Evolutionary conservation across 2,888 invertebrate genomes (phyloP).

Genomic region (Drosophila paramelanica): DNA sequence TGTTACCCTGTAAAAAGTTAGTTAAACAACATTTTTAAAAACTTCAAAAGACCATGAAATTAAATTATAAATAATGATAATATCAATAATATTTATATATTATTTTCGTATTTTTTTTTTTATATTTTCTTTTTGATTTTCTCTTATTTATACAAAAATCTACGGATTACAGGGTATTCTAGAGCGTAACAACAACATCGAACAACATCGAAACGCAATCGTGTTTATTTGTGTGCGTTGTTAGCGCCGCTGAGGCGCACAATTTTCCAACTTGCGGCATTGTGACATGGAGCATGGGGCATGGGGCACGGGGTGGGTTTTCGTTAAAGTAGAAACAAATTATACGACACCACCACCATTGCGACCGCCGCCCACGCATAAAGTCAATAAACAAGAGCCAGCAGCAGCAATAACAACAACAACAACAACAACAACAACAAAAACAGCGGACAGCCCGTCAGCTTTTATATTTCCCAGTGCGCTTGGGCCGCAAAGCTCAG

Average conservation of each 20-base stretch:
- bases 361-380: conserved; percentile 46
- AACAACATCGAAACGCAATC: conserved; percentile 25
- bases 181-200: conserved; percentile 22
- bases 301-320: conserved; percentile 27
- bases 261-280: conserved; percentile 61
- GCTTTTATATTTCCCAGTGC: conserved; percentile 72
- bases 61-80: too few relatives aligned
- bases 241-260: conserved; percentile 76
- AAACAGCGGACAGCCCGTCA: conserved; percentile 49
- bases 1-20: conserved; percentile 9
- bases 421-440: conserved; percentile 34
- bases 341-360: conserved; percentile 65
- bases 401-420: conserved; percentile 22
- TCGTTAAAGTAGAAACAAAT: conserved; percentile 77
- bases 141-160: too few relatives aligned
- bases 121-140: too few relatives aligned
- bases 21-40: too few relatives aligned
- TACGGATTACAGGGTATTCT: conserved; percentile 30
- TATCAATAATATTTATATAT: too few relatives aligned
- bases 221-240: conserved; percentile 29
- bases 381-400: conserved; percentile 78
- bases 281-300: neutral
- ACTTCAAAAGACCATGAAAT: too few relatives aligned
- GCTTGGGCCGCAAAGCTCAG: conserved; percentile 40
- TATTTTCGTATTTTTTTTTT: too few relatives aligned